These are phyloP conservation scores for Drosophila niveifrons DNA, from an alignment of 2,888 invertebrate species.

Conservation along the genomic window DNA sequence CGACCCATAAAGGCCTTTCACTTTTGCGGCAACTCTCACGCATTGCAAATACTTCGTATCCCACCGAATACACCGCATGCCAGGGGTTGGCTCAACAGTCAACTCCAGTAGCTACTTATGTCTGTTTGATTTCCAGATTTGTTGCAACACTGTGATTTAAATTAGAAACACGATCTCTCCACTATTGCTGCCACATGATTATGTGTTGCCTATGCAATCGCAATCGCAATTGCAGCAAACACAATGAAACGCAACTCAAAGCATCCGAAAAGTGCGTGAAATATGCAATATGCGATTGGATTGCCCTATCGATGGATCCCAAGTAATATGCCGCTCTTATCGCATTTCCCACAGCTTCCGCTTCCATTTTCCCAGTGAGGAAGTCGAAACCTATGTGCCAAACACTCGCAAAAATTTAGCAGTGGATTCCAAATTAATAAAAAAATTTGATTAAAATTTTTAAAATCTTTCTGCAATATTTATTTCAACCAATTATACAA, in stretches of 20 bases:
- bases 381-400: constrained; percentile 1
- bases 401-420: neutral
- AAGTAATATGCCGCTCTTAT: constrained; percentile 32
- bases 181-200: constrained; percentile 23
- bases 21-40: constrained; percentile 70
- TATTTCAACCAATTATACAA: too few species aligned
- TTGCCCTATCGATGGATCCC: constrained; percentile 28
- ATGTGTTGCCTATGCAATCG: constrained; percentile 36
- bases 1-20: constrained; percentile 75
- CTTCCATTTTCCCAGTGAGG: constrained; percentile 24
- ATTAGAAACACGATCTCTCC: constrained; percentile 58
- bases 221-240: constrained; percentile 6
- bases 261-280: constrained; percentile 37
- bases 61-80: constrained; percentile 8
- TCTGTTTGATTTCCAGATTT: constrained; percentile 37
- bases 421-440: neutral
- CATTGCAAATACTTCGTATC: constrained; percentile 48
- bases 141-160: constrained; percentile 52
- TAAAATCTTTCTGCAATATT: too few species aligned
- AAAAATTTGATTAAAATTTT: too few species aligned
- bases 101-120: constrained; percentile 52
- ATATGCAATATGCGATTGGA: constrained; percentile 12
- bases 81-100: constrained; percentile 22
- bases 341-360: constrained; percentile 47
- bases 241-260: constrained; percentile 14